These are phyloP conservation scores for Loxodonta africana DNA, from an alignment of 2,113 vertebrate species.

Conservation along the genomic window DNA sequence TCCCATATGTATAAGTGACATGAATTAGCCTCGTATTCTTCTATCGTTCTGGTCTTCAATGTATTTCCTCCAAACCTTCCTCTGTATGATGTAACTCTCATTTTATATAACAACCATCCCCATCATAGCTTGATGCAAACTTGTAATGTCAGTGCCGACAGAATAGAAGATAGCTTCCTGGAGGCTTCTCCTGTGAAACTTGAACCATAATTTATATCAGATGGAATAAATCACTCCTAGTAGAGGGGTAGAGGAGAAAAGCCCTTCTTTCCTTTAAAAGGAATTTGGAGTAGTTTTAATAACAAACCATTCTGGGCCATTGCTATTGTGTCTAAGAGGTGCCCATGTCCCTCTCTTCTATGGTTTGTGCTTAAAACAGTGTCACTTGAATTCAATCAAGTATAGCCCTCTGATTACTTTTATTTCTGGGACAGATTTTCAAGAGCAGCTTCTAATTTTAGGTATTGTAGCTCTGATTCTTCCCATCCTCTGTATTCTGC, in stretches of 20 bases:
- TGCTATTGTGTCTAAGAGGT: slow-evolving; percentile 81
- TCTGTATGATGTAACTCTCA: neutral
- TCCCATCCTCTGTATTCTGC: slow-evolving; percentile 40
- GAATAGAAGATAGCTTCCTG: slow-evolving; percentile 67
- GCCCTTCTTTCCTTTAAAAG: slow-evolving; percentile 71
- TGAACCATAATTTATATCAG: slow-evolving; percentile 77
- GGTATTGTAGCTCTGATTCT: slow-evolving; percentile 70
- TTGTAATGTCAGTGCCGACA: slow-evolving; percentile 50
- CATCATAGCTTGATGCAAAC: slow-evolving; percentile 5
- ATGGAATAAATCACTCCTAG: slow-evolving; percentile 67
- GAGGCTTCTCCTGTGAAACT: slow-evolving; percentile 70
- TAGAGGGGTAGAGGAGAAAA: slow-evolving; percentile 63
- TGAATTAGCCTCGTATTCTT: neutral
- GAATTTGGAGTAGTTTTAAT: slow-evolving; percentile 81
- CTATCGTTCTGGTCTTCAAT: neutral
- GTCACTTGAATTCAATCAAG: slow-evolving; percentile 80
- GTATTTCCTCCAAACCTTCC: slow-evolving; percentile 49
- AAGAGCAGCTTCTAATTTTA: slow-evolving; percentile 83
- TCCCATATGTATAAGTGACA: neutral
- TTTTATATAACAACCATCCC: neutral
- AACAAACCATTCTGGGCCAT: slow-evolving; percentile 77
- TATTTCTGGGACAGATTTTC: slow-evolving; percentile 80
- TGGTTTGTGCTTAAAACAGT: slow-evolving; percentile 76
- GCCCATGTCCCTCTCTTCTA: slow-evolving; percentile 67
- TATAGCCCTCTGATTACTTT: slow-evolving; percentile 78